A percentile compares a stretch with the other conserved stretches of the same genome.
Evolutionary conservation across 2,797 vertebrate genomes (phyloP).

Genomic region (Chrysolophus pictus): DNA sequence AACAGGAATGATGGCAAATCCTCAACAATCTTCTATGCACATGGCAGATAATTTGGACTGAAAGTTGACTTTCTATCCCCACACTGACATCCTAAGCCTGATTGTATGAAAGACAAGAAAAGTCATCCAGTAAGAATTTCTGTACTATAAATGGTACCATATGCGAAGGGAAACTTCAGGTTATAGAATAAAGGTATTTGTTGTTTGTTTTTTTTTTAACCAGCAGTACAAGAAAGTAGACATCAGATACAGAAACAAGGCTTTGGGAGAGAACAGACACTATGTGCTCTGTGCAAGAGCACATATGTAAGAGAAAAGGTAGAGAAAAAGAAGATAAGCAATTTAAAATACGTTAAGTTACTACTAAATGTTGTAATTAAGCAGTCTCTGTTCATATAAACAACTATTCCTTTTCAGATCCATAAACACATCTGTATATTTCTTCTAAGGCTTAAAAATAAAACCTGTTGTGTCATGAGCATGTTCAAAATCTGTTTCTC

Average conservation of each 20-base stretch:
- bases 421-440: neutral
- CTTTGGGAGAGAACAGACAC: slow-evolving; percentile 13
- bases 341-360: neutral
- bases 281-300: neutral
- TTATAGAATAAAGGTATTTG: neutral
- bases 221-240: neutral
- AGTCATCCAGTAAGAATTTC: slow-evolving; percentile 3
- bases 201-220: neutral
- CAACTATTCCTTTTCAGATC: neutral
- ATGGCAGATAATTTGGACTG: neutral
- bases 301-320: neutral
- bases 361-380: neutral
- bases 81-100: neutral
- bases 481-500: neutral
- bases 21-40: neutral
- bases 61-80: neutral
- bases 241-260: slow-evolving; percentile 5
- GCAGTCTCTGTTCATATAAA: neutral
- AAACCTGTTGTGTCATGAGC: neutral
- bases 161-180: slow-evolving; percentile 22
- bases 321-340: neutral
- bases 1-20: neutral
- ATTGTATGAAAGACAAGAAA: neutral
- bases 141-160: neutral
- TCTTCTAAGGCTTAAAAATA: neutral